phyloP scores from a whole-genome alignment of 2,113 vertebrate species.

The Tympanuchus pallidicinctus region DNA sequence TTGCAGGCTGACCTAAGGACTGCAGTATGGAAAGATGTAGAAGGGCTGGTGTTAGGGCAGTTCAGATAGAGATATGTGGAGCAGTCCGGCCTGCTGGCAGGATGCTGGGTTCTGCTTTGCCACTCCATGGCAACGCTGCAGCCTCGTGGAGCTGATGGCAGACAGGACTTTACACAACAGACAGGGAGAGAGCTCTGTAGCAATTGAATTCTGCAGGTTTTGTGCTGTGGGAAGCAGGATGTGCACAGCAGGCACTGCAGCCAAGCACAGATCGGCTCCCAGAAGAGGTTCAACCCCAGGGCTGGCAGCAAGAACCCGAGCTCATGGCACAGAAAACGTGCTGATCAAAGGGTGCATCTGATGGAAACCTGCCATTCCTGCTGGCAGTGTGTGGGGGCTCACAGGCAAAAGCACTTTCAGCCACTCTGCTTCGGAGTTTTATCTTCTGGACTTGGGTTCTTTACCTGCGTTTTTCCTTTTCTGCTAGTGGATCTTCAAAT shows the following conservation, averaged over 20 bases:
- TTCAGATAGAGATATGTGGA: not conserved
- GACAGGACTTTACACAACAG: not conserved
- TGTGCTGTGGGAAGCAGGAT: not conserved
- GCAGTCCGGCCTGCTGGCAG: not conserved
- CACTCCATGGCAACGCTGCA: accelerated
- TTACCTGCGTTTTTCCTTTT: not conserved
- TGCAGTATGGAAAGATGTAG: accelerated
- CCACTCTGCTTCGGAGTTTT: not conserved
- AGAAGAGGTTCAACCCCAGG: accelerated
- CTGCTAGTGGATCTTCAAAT: not conserved
- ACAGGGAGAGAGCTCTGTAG: not conserved
- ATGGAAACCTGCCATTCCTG: not conserved
- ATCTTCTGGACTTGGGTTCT: accelerated
- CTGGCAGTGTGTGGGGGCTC: not conserved
- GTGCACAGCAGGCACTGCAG: not conserved
- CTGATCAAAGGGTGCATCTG: not conserved
- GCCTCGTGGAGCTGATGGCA: not conserved
- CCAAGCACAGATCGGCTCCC: not conserved
- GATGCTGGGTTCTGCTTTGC: not conserved
- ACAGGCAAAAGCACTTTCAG: not conserved
- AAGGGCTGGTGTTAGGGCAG: not conserved
- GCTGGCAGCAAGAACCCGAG: not conserved
- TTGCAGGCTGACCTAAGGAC: accelerated
- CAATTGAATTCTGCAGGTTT: not conserved
- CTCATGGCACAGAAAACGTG: not conserved